Evolutionary conservation across 2,888 invertebrate species (phyloP).

Genomic region (Marronus borbonicus): DNA sequence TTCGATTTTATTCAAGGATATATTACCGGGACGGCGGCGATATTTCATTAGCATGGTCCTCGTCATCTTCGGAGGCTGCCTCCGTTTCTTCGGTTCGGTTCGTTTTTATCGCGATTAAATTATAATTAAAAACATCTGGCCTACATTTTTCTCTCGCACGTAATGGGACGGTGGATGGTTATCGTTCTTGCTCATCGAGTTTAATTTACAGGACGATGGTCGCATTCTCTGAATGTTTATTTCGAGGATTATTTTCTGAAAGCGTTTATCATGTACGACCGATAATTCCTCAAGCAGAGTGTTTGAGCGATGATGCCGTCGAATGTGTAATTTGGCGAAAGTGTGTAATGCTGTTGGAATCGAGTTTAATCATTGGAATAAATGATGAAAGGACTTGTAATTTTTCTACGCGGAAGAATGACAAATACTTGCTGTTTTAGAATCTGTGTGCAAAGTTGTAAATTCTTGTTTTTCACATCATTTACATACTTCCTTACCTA

Average conservation of each 20-base stretch:
- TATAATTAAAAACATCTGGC: constrained; percentile 49
- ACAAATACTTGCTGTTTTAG: too few species aligned
- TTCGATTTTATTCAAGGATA: constrained; percentile 47
- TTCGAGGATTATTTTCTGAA: neutral
- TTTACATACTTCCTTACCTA: too few species aligned
- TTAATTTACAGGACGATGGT: neutral
- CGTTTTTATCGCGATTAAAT: constrained; percentile 47
- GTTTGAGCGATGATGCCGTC: too few species aligned
- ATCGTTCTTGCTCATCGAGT: neutral
- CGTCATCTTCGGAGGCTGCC: constrained; percentile 18
- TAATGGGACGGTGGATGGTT: neutral
- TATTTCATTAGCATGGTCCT: constrained; percentile 37
- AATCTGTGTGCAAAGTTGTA: too few species aligned
- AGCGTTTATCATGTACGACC: too few species aligned
- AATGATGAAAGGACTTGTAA: too few species aligned
- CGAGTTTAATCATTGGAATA: too few species aligned
- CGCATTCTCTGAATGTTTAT: constrained; percentile 11
- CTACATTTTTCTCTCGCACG: constrained; percentile 39
- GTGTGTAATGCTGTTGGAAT: too few species aligned
- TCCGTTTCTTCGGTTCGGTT: constrained; percentile 34
- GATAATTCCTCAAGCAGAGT: too few species aligned
- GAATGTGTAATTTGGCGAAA: too few species aligned
- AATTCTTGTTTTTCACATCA: too few species aligned
- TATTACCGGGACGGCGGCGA: constrained; percentile 27
- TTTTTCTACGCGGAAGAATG: too few species aligned